Base-by-base conservation (phyloP, 2,888 invertebrate species). In the Pseudococcus jackbeardsleyi region DNA sequence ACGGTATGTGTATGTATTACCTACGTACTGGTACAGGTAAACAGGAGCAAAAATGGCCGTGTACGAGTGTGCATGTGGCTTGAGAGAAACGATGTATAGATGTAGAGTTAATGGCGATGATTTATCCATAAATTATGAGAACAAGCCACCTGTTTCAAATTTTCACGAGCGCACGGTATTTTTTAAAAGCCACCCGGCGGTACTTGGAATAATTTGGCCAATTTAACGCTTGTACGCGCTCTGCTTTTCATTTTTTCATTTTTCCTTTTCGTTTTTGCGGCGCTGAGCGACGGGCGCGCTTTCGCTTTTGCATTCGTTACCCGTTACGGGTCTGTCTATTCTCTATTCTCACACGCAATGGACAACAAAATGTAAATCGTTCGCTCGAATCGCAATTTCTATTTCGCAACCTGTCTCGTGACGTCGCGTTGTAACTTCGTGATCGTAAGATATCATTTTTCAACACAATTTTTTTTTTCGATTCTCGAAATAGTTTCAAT, bases 61-160 rank as follows among this genome's bases (percentile, higher is more conserved):
- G 26, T 33, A 33, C 26, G 26, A 33, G 26, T 33, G 26, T n/a
- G n/a, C n/a, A n/a, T n/a, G n/a, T 33, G 9, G 64, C 64, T 64
- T 64, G 64, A 19, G 64, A 64, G 19, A 64, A 22, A 15, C 17
- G 15, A 50, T 17, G 50, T 17, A n/a, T n/a, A 50, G 64, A 64
- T 64, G 22, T 64, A 64, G 64, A 64, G 19, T 64, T 64, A 22
- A 64, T 77, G 77, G 39, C 26, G 39, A 77, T 77, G 77, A 77
- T 19, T 26, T 77, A 26, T 77, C 39, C 50, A 85, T 50, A 85
- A 85, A 85, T 85, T 50, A 85, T 85, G 54, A 85, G 84, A 85
- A 85, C 50, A 54, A 85, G 50, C 84, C 84, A 85, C 84, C 48
- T 85, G 84, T 50, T 85, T 50, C 33, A 22, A 85, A 85, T 85